Evolutionary conservation across 1,140 invertebrate species (phyloP).

Genomic region (Drosophila pseudoobscura): DNA sequence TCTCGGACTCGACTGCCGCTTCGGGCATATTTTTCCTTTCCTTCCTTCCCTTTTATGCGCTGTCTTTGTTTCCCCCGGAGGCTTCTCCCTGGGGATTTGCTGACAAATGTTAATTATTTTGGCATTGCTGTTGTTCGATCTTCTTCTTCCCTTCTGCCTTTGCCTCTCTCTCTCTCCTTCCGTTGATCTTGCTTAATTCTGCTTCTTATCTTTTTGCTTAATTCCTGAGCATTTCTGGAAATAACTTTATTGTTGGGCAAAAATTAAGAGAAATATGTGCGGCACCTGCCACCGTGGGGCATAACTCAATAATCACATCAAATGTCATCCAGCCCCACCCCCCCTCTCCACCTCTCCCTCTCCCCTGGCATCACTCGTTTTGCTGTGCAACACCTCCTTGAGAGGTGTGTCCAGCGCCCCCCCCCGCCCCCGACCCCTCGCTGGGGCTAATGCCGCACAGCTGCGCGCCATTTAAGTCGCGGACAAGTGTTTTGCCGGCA

Average conservation of each 20-base stretch:
- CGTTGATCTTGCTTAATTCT: constrained; percentile 28
- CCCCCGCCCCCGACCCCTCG: not conserved
- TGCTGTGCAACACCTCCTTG: constrained; percentile 61
- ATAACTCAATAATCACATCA: constrained; percentile 81
- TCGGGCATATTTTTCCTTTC: constrained; percentile 9
- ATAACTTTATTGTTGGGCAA: constrained; percentile 68
- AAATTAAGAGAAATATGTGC: constrained; percentile 74
- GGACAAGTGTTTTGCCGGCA: constrained; percentile 80
- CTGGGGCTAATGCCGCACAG: constrained; percentile 65
- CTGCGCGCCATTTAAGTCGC: constrained; percentile 80
- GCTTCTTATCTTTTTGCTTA: constrained; percentile 39
- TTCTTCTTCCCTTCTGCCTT: constrained; percentile 3
- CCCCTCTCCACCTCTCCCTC: constrained; percentile 4
- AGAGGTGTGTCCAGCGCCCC: constrained; percentile 67
- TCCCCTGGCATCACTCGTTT: not conserved
- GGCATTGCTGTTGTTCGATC: constrained; percentile 15
- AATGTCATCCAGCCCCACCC: constrained; percentile 53
- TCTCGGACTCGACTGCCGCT: constrained; percentile 8
- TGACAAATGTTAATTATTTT: constrained; percentile 47
- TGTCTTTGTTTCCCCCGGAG: constrained; percentile 26
- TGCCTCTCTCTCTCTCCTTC: not conserved
- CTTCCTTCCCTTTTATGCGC: not conserved
- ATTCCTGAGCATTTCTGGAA: constrained; percentile 43
- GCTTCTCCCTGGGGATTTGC: constrained; percentile 32
- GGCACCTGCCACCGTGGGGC: constrained; percentile 74